These are phyloP conservation scores for Illadopsis cleaveri DNA, from an alignment of 2,113 vertebrate genomes.

Conservation along the genomic window DNA sequence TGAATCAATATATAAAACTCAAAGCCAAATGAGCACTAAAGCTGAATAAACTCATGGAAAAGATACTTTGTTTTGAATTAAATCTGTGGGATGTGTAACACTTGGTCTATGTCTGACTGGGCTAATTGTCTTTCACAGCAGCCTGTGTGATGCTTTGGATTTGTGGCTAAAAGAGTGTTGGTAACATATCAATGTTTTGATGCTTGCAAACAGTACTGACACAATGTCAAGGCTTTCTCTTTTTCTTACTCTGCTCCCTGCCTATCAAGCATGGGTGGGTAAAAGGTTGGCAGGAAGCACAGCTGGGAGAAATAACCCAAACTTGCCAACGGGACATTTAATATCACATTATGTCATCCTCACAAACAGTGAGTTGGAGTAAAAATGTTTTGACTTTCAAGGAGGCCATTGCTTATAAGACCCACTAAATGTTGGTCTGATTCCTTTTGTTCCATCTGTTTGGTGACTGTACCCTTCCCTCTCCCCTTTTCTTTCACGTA, in stretches of 20 bases:
- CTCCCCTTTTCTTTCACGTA: background rate
- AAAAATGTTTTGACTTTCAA: background rate
- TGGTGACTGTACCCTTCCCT: background rate
- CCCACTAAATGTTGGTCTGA: accelerated
- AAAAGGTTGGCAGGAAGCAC: background rate
- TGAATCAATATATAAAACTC: background rate
- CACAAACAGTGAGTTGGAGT: background rate
- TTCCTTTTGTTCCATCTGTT: background rate
- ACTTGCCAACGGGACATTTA: background rate
- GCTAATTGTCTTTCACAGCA: background rate
- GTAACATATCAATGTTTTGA: background rate
- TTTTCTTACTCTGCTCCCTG: background rate
- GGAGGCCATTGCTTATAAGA: background rate
- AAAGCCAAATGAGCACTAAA: background rate
- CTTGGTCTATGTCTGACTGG: background rate
- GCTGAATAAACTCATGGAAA: background rate
- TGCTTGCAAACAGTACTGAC: background rate
- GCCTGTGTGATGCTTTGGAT: background rate
- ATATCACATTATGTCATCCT: too few species aligned
- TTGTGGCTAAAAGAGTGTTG: background rate
- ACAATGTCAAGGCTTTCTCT: background rate
- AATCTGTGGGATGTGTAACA: background rate
- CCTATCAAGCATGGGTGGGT: background rate
- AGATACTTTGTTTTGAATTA: background rate
- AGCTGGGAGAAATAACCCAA: background rate